phyloP scores from a whole-genome alignment of 2,797 vertebrate species.

The Lerista edwardsae region DNA sequence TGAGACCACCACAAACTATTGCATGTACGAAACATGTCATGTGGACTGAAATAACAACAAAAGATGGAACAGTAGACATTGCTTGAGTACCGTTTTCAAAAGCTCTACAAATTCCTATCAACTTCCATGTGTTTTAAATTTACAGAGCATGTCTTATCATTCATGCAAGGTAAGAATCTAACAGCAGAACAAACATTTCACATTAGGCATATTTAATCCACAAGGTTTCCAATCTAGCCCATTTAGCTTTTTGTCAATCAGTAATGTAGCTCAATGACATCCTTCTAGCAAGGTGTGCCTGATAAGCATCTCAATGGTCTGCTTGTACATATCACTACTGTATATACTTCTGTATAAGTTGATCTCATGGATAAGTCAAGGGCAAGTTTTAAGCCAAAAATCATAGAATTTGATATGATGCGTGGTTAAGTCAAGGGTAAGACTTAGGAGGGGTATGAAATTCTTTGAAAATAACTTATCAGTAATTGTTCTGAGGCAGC shows the following conservation, averaged over 20 bases:
- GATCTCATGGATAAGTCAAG: too few relatives aligned
- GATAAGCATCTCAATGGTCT: neutral
- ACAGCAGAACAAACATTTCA: neutral
- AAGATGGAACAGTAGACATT: neutral
- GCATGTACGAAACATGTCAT: neutral
- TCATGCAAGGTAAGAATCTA: neutral
- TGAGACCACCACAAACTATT: neutral
- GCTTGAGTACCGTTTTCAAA: neutral
- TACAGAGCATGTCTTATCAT: neutral
- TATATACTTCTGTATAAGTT: too few relatives aligned
- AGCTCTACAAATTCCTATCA: neutral
- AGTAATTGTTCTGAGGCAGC: too few relatives aligned
- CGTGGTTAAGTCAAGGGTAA: too few relatives aligned
- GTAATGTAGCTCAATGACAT: neutral
- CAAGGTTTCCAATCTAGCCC: neutral
- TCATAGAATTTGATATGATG: too few relatives aligned
- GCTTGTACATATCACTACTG: neutral
- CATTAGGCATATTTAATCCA: neutral
- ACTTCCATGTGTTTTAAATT: neutral
- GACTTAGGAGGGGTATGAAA: too few relatives aligned
- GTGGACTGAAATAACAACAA: neutral
- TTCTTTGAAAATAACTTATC: too few relatives aligned
- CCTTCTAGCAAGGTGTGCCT: neutral
- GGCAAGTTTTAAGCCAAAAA: too few relatives aligned
- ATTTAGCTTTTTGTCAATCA: neutral